Evolutionary conservation across 2,113 vertebrate species (phyloP), one percentile per base, ranked within the genome.

Genomic region (Lucifuga dentata): DNA sequence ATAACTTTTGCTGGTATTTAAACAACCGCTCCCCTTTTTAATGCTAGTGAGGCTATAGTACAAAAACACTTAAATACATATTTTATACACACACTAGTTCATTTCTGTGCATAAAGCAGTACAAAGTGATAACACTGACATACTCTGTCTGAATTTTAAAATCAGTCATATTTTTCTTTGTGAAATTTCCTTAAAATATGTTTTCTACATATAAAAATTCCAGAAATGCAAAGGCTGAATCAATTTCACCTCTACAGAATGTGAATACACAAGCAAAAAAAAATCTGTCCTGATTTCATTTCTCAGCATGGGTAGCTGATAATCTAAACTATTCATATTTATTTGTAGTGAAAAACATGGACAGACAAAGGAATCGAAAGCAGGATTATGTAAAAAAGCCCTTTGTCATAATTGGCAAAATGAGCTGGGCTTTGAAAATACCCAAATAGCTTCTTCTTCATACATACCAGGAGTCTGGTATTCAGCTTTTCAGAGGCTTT

Each of bases 61-160:
- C 8, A 56, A 76, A 76, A 4, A 83, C 74, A 85, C 76, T 83
- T 77, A 55, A 76, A 83, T 86, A 70, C 77, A 80, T 16, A 55
- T 62, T 76, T 86, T 83, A 81, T 67, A 87, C 68, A 84, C 82
- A 82, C 79, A 80, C 78, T 81, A 85, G 55, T 67, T 86, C 45
- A 86, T 88, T 81, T 76, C 36, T 83, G 72, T 86, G 81, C 67
- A 82, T 80, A 86, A 86, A 84, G 56, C 72, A 74, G 66, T 76
- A 88, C 32, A 78, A 86, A 80, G 80, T 57, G 74, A 64, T 49
- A 58, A 68, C 60, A 48, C 21, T 17, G 40, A 64, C 70, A 73
- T 56, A 78, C 62, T 5, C 41, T 63, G 24, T 39, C 41, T 29
- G 2, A 55, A 15, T 58, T 45, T 32, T 12, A 65, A 65, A 46